These are phyloP conservation scores for Heliconius charithonia DNA, from an alignment of 2,888 invertebrate genomes.

Conservation along the genomic window DNA sequence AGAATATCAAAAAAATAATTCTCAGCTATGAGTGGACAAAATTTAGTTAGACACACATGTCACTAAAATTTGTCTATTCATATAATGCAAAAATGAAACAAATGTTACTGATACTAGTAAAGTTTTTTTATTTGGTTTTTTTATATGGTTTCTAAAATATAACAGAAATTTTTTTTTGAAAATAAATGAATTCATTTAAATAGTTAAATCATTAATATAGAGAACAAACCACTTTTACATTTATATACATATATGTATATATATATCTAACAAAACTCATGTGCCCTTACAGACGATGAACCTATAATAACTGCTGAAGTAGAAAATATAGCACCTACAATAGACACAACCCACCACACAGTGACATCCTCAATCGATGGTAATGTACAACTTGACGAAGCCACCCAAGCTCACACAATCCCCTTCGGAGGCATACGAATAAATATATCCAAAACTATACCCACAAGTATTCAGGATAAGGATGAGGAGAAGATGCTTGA, in stretches of 20 bases:
- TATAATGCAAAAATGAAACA: too few relatives aligned
- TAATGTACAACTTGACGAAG: conserved; percentile 87
- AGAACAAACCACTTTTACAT: background rate
- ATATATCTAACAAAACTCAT: background rate
- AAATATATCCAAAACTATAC: conserved; percentile 89
- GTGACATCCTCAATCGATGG: conserved; percentile 89
- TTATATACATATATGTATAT: background rate
- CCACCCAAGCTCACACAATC: conserved; percentile 66
- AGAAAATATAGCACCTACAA: conserved; percentile 56
- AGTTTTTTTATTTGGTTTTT: too few relatives aligned
- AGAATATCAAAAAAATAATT: too few relatives aligned
- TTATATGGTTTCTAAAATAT: too few relatives aligned
- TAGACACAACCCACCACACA: conserved; percentile 82
- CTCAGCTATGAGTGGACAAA: too few relatives aligned
- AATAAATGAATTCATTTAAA: too few relatives aligned
- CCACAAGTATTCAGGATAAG: conserved; percentile 56
- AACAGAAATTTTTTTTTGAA: too few relatives aligned
- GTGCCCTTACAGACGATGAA: conserved; percentile 71
- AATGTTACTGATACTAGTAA: too few relatives aligned
- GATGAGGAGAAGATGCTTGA: conserved; percentile 61
- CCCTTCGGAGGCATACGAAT: conserved; percentile 88
- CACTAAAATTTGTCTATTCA: too few relatives aligned
- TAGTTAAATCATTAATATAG: too few relatives aligned
- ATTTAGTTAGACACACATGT: too few relatives aligned
- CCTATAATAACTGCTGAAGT: conserved; percentile 81